Conservation (phyloP, 2,797 vertebrate species). For the Mormyrus proboscirostris region DNA sequence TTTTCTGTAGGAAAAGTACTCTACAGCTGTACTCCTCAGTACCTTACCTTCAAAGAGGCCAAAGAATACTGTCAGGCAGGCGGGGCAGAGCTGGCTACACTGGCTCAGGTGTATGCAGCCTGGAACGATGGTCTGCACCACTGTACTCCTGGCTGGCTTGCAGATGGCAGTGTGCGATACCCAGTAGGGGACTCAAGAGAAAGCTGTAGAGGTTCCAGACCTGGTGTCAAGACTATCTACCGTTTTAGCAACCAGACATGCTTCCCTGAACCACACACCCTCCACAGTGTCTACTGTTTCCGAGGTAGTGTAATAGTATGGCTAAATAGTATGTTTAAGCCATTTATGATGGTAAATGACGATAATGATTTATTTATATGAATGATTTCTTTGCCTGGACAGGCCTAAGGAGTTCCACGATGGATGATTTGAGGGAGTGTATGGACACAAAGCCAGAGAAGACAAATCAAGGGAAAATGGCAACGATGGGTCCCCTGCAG, state of each 20-base stretch:
- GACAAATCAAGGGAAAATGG: conserved; percentile 64
- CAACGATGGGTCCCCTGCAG: conserved; percentile 64
- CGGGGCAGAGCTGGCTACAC: conserved; percentile 69
- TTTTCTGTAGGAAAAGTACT: conserved; percentile 73
- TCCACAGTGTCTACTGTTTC: conserved; percentile 84
- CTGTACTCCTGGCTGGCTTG: conserved; percentile 89
- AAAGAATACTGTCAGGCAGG: conserved; percentile 60
- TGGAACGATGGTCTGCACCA: conserved; percentile 81
- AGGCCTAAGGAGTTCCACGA: conserved; percentile 54
- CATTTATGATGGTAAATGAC: neutral
- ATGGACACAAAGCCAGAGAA: conserved; percentile 60
- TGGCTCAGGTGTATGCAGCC: conserved; percentile 81
- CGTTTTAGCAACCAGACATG: conserved; percentile 84
- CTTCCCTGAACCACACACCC: conserved; percentile 72
- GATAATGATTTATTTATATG: neutral
- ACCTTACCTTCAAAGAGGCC: conserved; percentile 77
- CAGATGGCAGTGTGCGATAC: conserved; percentile 85
- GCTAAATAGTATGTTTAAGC: neutral
- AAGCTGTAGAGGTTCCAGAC: conserved; percentile 76
- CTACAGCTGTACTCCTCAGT: conserved; percentile 58
- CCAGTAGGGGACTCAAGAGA: conserved; percentile 80
- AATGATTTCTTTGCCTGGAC: neutral
- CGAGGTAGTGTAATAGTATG: conserved; percentile 54
- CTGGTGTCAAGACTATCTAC: conserved; percentile 84
- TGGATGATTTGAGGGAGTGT: conserved; percentile 53